A percentile compares a stretch with the other conserved stretches of the same genome.
Evolutionary conservation across 2,113 vertebrate species (phyloP).

Genomic region (Fregetta grallaria): DNA sequence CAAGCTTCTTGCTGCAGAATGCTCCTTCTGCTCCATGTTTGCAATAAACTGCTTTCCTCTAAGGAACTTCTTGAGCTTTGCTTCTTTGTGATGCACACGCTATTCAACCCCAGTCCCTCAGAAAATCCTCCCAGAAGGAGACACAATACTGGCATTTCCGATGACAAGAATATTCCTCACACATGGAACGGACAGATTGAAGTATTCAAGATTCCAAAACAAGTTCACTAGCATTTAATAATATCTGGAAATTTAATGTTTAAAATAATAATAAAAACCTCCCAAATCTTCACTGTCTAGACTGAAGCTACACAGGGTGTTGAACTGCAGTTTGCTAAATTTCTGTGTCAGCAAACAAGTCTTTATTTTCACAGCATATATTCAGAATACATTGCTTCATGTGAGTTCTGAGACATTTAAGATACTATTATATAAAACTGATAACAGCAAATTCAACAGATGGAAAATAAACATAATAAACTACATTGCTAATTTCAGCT

Average conservation of each 20-base stretch:
- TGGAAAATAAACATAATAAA: constrained; percentile 26
- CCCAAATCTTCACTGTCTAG: constrained; percentile 3
- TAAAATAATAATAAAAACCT: neutral
- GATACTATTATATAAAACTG: neutral
- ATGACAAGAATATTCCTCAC: neutral
- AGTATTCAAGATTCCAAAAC: neutral
- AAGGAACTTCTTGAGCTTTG: neutral
- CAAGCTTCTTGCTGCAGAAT: neutral
- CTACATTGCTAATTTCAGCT: neutral
- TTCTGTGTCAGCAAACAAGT: neutral
- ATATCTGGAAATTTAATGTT: neutral
- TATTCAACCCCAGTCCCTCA: neutral
- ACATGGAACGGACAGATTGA: neutral
- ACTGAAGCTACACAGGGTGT: neutral
- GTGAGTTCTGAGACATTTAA: neutral
- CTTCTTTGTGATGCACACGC: neutral
- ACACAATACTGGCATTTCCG: neutral
- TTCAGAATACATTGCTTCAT: neutral
- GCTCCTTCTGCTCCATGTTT: neutral
- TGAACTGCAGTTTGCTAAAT: neutral
- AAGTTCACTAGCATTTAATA: neutral
- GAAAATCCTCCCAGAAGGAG: neutral
- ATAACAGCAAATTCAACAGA: constrained; percentile 19
- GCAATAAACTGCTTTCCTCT: neutral
- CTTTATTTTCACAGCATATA: constrained; percentile 17